Conservation (phyloP, 2,888 invertebrate species). For the Desoria tigrina region DNA sequence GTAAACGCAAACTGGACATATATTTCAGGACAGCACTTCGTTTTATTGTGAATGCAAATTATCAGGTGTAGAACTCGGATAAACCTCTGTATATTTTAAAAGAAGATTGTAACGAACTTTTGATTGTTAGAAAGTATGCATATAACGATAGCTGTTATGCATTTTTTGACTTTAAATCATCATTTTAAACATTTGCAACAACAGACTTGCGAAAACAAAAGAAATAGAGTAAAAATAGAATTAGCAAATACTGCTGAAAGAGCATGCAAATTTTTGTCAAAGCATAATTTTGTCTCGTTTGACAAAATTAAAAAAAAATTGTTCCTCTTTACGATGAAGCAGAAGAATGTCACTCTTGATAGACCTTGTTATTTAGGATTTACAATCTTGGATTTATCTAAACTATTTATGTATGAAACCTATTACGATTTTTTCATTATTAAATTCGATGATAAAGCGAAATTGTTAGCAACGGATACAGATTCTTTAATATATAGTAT, state of each 20-base stretch:
- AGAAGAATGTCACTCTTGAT: slow-evolving; percentile 14
- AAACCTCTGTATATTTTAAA: too few species aligned
- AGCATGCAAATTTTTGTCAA: background rate
- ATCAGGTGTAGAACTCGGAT: too few species aligned
- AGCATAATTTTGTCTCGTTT: slow-evolving; percentile 18
- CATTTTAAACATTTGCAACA: too few species aligned
- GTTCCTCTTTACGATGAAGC: slow-evolving; percentile 11
- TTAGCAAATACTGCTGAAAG: slow-evolving; percentile 19
- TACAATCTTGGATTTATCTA: slow-evolving; percentile 27
- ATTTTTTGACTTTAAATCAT: too few species aligned
- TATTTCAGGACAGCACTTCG: too few species aligned
- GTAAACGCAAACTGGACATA: too few species aligned
- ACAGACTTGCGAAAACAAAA: slow-evolving; percentile 23
- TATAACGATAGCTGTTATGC: too few species aligned
- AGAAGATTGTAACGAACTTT: too few species aligned
- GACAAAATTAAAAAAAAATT: background rate
- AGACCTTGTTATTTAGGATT: slow-evolving; percentile 35
- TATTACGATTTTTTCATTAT: slow-evolving; percentile 30
- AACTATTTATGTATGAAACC: slow-evolving; percentile 25
- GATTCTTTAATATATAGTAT: slow-evolving; percentile 42
- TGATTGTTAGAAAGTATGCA: too few species aligned
- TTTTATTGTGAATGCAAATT: too few species aligned
- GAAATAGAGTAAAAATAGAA: slow-evolving; percentile 14
- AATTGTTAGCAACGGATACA: slow-evolving; percentile 37
- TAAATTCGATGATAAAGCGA: slow-evolving; percentile 14